Base-by-base conservation (phyloP, 2,113 vertebrate species). In the Gambusia affinis region DNA sequence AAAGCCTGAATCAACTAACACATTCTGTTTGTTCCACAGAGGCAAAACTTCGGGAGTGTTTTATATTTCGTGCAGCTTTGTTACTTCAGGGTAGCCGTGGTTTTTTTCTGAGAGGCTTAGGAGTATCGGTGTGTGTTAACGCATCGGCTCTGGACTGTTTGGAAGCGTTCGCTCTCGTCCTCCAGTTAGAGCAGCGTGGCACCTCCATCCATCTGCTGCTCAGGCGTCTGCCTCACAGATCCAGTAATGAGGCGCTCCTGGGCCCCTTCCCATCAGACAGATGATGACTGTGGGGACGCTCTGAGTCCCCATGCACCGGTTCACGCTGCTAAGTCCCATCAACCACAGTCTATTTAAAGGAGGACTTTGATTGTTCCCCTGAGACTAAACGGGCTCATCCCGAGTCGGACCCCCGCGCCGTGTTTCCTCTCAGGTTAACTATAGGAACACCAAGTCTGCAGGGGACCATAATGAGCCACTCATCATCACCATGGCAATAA, bases 231-330 rank as follows among this genome's bases (percentile, higher is more conserved):
- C 27, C 24, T 3, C 12, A 69, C 3, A 61, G n/a, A 28, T 30
- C 4, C 42, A 69, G 66, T 14, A 42, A 33, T 64, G 77, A 72
- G 70, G 35, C 29, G 24, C 31, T 70, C 67, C 61, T 76, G 78
- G 63, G n/a, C 29, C 24, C 73, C 12, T 70, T 77, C 72, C 31
- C 76, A 31, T 44, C 37, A 79, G 64, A 82, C 85, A 90, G 87
- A 85, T 81, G 86, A 71, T 76, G 73, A 68, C 60, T 70, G 29
- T 78, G 68, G 88, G 82, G 79, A 77, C 61, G 74, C 72, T 51
- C 60, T 24, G 60, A 29, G 60, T 69, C 68, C 31, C 37, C 63
- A 60, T 37, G 37, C 62, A 51, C 28, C 14, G 2, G 63, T 67
- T 81, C 64, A 61, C 51, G 33, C 37, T 12, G 67, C 22, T 22